Evolutionary conservation across 2,797 vertebrate genomes (phyloP).

Genomic region (Atherinosoma microstoma): DNA sequence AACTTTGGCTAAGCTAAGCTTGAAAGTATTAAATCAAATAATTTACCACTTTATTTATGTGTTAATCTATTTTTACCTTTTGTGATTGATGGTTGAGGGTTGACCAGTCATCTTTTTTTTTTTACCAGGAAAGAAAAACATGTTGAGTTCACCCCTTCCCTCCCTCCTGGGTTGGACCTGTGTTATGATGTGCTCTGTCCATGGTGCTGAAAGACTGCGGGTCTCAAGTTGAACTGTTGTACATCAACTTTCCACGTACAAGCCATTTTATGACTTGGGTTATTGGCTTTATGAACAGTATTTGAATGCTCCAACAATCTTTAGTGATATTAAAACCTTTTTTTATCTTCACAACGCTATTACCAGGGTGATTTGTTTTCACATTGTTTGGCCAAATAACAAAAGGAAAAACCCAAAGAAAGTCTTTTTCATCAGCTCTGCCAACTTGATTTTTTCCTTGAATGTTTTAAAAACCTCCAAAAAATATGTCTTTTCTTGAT

Average conservation of each 20-base stretch:
- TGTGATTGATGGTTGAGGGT: no score
- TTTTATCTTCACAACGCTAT: not conserved
- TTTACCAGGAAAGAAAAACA: no score
- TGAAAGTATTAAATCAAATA: no score
- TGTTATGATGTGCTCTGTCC: constrained; percentile 46
- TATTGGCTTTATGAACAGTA: constrained; percentile 25
- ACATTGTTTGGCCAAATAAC: constrained; percentile 15
- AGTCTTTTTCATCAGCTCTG: not conserved
- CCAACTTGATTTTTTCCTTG: not conserved
- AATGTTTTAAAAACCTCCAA: not conserved
- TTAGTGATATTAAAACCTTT: constrained; percentile 14
- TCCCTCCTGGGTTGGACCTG: not conserved
- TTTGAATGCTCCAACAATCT: constrained; percentile 4
- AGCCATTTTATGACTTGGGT: not conserved
- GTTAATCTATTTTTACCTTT: no score
- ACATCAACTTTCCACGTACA: not conserved
- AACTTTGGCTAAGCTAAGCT: no score
- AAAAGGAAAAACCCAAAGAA: not conserved
- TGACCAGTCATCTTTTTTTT: no score
- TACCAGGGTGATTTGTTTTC: not conserved
- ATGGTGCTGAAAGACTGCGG: constrained; percentile 57
- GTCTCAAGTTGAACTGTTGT: constrained; percentile 2
- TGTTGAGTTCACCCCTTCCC: not conserved
- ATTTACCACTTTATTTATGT: no score
- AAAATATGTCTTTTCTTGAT: not conserved